A percentile compares a stretch with the other conserved stretches of the same genome.
phyloP scores from a whole-genome alignment of 2,888 invertebrate species.

The Sipha maydis region DNA sequence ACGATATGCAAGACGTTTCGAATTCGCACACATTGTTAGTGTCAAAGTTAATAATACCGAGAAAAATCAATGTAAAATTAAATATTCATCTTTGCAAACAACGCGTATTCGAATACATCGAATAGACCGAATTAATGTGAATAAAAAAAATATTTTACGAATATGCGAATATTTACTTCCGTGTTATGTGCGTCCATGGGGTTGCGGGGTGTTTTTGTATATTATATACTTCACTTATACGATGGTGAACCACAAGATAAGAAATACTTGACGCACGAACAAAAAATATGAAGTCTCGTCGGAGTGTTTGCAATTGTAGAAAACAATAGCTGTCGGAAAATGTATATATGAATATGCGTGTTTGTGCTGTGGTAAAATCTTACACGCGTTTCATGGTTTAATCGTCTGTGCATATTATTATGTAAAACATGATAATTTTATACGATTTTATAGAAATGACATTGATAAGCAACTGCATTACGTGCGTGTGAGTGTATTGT shows the following conservation, averaged over 20 bases:
- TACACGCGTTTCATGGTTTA: background rate
- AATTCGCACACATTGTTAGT: background rate
- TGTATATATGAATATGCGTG: background rate
- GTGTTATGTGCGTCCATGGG: background rate
- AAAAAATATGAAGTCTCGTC: background rate
- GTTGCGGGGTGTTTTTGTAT: no score
- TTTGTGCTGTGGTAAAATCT: background rate
- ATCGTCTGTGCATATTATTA: background rate
- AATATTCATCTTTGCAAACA: background rate
- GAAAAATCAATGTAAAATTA: background rate
- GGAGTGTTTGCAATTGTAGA: background rate
- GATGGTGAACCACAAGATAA: no score
- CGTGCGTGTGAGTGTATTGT: background rate
- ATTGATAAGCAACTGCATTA: background rate
- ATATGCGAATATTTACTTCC: background rate
- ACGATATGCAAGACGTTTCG: background rate
- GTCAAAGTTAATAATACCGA: background rate
- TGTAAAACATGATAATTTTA: background rate
- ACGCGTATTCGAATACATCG: background rate
- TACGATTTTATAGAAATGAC: background rate
- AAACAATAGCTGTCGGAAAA: background rate
- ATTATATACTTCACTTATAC: no score
- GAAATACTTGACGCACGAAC: no score
- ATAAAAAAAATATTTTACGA: background rate
- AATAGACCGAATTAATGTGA: background rate